These are phyloP conservation scores for Upupa epops DNA, from an alignment of 2,113 vertebrate genomes.

Conservation along the genomic window DNA sequence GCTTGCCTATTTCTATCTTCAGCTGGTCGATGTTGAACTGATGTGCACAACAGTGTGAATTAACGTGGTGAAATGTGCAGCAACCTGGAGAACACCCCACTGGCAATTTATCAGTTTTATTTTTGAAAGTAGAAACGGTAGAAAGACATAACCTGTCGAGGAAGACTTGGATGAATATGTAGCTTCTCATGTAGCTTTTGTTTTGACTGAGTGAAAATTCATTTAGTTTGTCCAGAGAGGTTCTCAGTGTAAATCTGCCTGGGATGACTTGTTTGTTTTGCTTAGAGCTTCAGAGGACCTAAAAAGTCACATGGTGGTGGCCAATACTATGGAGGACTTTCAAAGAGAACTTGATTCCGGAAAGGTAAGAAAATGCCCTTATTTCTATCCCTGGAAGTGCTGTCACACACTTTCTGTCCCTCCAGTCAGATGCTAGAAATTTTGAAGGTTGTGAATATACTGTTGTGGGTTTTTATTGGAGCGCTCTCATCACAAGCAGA, in stretches of 20 bases:
- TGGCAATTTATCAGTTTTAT: background rate
- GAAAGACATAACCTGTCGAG: background rate
- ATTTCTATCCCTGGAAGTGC: background rate
- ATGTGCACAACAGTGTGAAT: background rate
- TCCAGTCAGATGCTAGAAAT: background rate
- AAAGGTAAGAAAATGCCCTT: conserved; percentile 77
- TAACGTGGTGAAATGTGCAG: background rate
- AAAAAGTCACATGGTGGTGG: conserved; percentile 87
- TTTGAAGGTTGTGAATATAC: background rate
- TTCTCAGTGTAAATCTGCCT: background rate
- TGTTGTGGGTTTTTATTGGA: background rate
- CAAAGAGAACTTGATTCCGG: conserved; percentile 91
- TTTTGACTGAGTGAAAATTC: background rate
- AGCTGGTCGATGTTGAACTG: background rate
- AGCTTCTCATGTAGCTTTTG: background rate
- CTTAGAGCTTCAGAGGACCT: conserved; percentile 88
- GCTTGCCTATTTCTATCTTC: background rate
- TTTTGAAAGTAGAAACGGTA: background rate
- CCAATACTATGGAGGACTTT: conserved; percentile 89
- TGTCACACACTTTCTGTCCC: background rate
- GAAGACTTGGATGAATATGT: background rate
- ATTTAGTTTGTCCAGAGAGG: background rate
- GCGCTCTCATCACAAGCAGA: background rate
- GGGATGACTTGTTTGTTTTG: background rate
- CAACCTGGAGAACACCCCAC: background rate